Evolutionary conservation across 1,140 invertebrate species (phyloP), one percentile per base, ranked within the genome.

Genomic region (Chrysopa pallens): DNA sequence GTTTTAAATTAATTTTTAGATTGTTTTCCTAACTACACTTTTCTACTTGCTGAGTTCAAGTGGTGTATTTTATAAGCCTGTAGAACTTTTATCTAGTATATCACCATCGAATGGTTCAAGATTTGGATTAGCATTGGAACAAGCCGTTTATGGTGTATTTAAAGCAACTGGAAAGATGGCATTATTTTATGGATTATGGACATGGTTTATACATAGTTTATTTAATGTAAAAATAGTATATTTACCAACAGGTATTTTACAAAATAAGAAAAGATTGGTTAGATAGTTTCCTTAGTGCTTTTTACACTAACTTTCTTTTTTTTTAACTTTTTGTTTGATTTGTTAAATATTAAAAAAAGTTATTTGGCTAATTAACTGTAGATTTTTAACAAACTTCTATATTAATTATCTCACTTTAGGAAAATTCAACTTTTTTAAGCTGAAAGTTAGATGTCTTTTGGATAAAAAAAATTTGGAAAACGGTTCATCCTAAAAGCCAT

Each of bases 161-260:
- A 76, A 84, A 36, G 91, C 92, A 0, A 94, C 91, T 1, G 84
- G 96, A 46, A 98, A 98, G 67, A 90, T 98, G 73, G 85, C 90
- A 4, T 71, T 84, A 0, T 98, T 98, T 64, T 97, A 98, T 60
- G 93, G 92, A 1, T 66, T 98, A 43, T 98, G 93, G 76, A 98
- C 94, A 0, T 98, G 93, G 89, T 75, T 98, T 28, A 85, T 93
- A 38, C 93, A 98, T 56, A 92, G 89, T 48, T 59, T 98, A 2
- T 98, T 98, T 61, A 83, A 85, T 49, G 82, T 94, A 1, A 86
- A 92, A 57, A 85, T 98, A 46, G 84, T 96, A 13, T 96, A 95
- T 60, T 72, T 98, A 46, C 93, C 93, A 2, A 84, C 91, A 56
- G 79, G 81, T 84, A 62, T 63, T 58, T 57, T 12, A 23, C 5